Base-by-base conservation (phyloP, 2,797 vertebrate genomes). In the Bradypus variegatus region DNA sequence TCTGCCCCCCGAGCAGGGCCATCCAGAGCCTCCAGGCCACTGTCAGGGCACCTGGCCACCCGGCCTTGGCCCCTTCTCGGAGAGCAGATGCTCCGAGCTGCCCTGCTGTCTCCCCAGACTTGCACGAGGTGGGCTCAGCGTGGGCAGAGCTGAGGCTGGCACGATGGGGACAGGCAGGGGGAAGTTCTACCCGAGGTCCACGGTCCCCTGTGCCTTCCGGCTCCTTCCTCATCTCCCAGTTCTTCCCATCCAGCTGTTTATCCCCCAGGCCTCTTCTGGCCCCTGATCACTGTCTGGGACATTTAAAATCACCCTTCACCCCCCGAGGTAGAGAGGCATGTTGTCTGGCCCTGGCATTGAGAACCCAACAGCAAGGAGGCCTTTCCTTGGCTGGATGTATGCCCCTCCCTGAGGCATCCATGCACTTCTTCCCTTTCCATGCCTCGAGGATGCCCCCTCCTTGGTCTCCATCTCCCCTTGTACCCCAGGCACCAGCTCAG, bases 61-160 rank as follows among this genome's bases (percentile, higher is more conserved):
- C 11, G 5, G 65, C 7, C 45, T 58, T 16, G 55, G 53, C 48
- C 5, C 0, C 72, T 38, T 38, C 33, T 15, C 41, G 86, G 21
- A 53, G 73, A 45, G 31, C 31, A 55, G 45, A 8, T 53, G 0
- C 31, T n/a, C 36, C 27, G 4, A 12, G 1, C 36, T 15, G 14
- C 8, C 41, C 31, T 25, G 25, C 31, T 3, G 0, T 25, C 4
- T 29, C 16, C 41, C 14, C 4, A 14, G 41, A 16, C 55, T 12
- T 72, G 41, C 13, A 3, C 9, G 6, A 6, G 11, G 11, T 12
- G 21, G 62, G 14, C 0, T 0, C 33, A 3, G 8, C 19, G 2
- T 25, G n/a, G 15, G n/a, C 67, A 62, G 41, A 75, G 60, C 31
- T 2, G 31, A 1, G 41, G 13, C 18, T 15, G 41, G 29, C 15